phyloP scores from a whole-genome alignment of 2,113 vertebrate genomes.

The Meles meles region DNA sequence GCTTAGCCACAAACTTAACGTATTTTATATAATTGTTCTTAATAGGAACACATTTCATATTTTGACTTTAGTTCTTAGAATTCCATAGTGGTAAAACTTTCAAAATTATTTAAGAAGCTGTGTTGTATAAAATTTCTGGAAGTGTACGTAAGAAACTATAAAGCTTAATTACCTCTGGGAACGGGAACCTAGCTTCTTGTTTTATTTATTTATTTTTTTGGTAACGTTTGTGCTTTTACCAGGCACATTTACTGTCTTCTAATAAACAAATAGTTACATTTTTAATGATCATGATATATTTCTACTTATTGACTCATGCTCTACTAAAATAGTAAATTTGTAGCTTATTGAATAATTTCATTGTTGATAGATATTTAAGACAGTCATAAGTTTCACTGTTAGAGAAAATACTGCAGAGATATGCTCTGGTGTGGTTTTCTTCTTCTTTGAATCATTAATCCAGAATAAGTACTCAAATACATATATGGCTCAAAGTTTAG shows the following conservation, averaged over 20 bases:
- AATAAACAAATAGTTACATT: background rate
- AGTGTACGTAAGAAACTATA: background rate
- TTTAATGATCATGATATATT: background rate
- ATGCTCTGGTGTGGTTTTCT: background rate
- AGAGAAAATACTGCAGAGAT: background rate
- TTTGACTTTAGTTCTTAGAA: constrained; percentile 12
- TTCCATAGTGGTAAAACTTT: background rate
- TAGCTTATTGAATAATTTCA: background rate
- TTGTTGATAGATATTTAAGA: background rate
- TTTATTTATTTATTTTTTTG: background rate
- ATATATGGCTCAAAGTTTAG: background rate
- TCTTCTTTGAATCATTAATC: constrained; percentile 2
- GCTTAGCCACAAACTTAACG: background rate
- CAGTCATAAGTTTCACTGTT: background rate
- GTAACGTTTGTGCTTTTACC: background rate
- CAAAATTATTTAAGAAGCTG: background rate
- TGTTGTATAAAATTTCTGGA: background rate
- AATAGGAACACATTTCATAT: background rate
- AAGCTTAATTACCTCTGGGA: background rate
- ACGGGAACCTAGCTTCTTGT: background rate
- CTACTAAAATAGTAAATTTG: constrained; percentile 8
- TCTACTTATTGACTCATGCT: background rate
- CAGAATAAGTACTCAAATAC: background rate
- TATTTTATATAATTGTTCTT: background rate
- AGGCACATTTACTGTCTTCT: background rate